These are phyloP conservation scores for Muricea muricata DNA, from an alignment of 92 coral and sea anemone genomes.

Conservation along the genomic window DNA sequence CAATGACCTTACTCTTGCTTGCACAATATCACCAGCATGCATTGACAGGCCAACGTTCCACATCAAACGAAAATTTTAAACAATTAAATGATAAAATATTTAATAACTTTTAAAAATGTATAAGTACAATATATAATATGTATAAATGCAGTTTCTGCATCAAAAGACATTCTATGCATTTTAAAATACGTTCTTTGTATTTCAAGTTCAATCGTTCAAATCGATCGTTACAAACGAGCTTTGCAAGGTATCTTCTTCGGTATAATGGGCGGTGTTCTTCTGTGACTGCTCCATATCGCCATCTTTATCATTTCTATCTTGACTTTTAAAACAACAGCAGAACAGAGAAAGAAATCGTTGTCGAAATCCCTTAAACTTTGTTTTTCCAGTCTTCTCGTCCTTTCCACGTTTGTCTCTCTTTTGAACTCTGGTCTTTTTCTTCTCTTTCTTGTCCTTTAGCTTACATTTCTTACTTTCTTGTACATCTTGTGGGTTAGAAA, in stretches of 20 bases:
- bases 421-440: not conserved
- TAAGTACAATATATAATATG: not conserved
- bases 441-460: not conserved
- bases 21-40: constrained; percentile 96
- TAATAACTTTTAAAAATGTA: not conserved
- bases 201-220: not conserved
- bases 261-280: too few species aligned
- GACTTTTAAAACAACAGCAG: not conserved
- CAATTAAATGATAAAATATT: too few species aligned
- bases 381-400: not conserved
- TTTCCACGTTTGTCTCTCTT: not conserved
- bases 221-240: too few species aligned
- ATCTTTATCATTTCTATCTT: not conserved
- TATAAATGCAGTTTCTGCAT: too few species aligned
- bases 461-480: not conserved
- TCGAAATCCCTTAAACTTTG: not conserved
- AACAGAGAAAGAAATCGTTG: not conserved
- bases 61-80: too few species aligned
- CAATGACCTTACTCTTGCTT: constrained; percentile 87
- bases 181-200: too few species aligned
- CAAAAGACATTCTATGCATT: too few species aligned
- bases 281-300: not conserved
- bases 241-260: too few species aligned
- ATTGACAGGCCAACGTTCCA: too few species aligned
- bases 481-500: too few species aligned